A percentile compares a stretch with the other conserved stretches of the same genome.
These are phyloP conservation scores for Rhizomys pruinosus DNA, from an alignment of 2,113 vertebrate species.

Conservation along the genomic window DNA sequence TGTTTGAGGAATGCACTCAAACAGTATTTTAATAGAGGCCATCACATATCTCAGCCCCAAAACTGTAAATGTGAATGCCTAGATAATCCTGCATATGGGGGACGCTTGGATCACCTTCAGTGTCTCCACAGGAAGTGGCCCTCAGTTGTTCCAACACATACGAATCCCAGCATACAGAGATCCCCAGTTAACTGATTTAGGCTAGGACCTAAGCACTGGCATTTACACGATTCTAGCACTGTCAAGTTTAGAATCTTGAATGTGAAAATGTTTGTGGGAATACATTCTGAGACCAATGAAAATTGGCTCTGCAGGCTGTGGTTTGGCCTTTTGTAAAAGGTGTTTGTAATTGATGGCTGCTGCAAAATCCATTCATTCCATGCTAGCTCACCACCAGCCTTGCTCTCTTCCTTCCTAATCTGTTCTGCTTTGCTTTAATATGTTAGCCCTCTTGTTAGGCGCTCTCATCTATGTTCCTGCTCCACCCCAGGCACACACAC, in stretches of 20 bases:
- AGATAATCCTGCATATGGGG: not conserved
- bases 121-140: not conserved
- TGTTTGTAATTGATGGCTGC: constrained; percentile 17
- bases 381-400: constrained; percentile 51
- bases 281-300: constrained; percentile 11
- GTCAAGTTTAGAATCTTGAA: not conserved
- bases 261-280: constrained; percentile 18
- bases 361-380: constrained; percentile 58
- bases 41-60: not conserved
- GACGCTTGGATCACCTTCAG: not conserved
- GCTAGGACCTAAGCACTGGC: not conserved
- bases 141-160: not conserved
- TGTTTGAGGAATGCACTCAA: not conserved
- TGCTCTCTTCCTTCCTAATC: constrained; percentile 17
- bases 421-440: constrained; percentile 37
- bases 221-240: not conserved
- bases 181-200: not conserved
- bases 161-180: not conserved
- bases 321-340: constrained; percentile 22
- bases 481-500: not conserved
- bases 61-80: not conserved
- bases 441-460: not conserved
- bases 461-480: not conserved
- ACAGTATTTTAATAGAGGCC: not conserved
- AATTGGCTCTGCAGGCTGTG: not conserved